Evolutionary conservation across 2,888 invertebrate genomes (phyloP), one percentile per base, ranked within the genome.

Genomic region (Campoplex capitator): DNA sequence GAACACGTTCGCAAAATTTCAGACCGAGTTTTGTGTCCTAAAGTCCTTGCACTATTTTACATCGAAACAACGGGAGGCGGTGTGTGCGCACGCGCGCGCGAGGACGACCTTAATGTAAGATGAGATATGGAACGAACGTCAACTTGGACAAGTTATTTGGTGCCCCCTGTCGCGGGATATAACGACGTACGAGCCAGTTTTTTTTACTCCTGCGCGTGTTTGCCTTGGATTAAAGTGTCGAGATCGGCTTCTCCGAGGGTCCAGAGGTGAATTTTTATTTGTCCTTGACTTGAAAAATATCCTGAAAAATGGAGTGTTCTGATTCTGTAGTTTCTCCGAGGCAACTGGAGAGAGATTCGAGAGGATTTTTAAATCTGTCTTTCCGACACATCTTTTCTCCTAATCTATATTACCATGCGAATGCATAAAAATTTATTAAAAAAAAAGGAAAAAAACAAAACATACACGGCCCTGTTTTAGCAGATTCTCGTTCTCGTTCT

Each of bases 191-290:
- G 82, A 80, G 73, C 70, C 75, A 84, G 79, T 80, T 80, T 84
- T 80, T 84, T 67, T 68, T 51, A 62, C 77, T 78, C 83, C 71
- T 48, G 67, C 68, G 56, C 58, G 67, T 56, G 68, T 74, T 81
- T 73, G 45, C 85, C 68, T 83, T 85, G 87, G 85, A 88, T 87
- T 88, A 88, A 88, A 85, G 88, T 83, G 70, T 54, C 45, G n/a
- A 38, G 71, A 35, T 32, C 38, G 77, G 42, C 38, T 6, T 38
- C 16, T 35, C 42, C 16, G 58, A 32, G 32, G 28, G 13, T 62
- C 32, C 58, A 62, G 35, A 32, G 71, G 54, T 48, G 32, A 73
- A 73, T 8, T 73, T 54, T 54, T 35, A 18, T 18, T 16, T 8
- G 32, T 48, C 28, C 32, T 51, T 51, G 67, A n/a, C 18, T 38